Conservation (phyloP, 2,888 invertebrate species). For the Dioctria rufipes region DNA sequence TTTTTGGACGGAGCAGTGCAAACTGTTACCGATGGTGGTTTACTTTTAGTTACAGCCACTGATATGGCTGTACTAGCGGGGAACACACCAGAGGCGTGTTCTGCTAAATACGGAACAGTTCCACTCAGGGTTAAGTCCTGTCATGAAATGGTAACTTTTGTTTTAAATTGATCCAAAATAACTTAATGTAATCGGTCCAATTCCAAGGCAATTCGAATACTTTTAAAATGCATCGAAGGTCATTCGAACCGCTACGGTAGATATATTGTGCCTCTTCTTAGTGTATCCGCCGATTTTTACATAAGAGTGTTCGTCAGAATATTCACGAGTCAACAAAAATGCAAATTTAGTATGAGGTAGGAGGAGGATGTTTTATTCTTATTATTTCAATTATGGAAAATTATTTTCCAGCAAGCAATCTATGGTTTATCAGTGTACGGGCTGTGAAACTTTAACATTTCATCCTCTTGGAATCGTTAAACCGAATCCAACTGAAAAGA, state of each 20-base stretch:
- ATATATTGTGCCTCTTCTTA: slow-evolving; percentile 91
- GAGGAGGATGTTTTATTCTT: slow-evolving; percentile 57
- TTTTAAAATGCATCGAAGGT: slow-evolving; percentile 90
- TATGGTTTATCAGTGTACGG: slow-evolving; percentile 90
- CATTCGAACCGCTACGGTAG: slow-evolving; percentile 95
- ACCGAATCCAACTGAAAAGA: slow-evolving; percentile 75
- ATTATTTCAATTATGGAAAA: neutral
- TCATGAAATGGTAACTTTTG: slow-evolving; percentile 88
- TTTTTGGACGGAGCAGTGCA: slow-evolving; percentile 94
- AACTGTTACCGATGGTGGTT: slow-evolving; percentile 84
- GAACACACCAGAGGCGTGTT: slow-evolving; percentile 95
- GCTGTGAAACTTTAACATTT: slow-evolving; percentile 86
- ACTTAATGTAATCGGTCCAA: slow-evolving; percentile 55
- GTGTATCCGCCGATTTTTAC: slow-evolving; percentile 97
- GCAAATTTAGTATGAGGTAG: slow-evolving; percentile 88
- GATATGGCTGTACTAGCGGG: slow-evolving; percentile 98
- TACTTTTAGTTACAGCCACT: slow-evolving; percentile 95
- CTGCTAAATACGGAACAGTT: slow-evolving; percentile 92
- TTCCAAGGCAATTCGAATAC: slow-evolving; percentile 88
- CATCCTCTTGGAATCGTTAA: slow-evolving; percentile 83
- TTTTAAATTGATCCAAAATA: too few species aligned
- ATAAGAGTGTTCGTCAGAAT: slow-evolving; percentile 93
- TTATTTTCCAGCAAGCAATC: slow-evolving; percentile 81
- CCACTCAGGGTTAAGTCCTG: slow-evolving; percentile 89
- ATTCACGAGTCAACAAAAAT: slow-evolving; percentile 83